phyloP scores from a whole-genome alignment of 2,888 invertebrate genomes.

The Aphodius sticticus region DNA sequence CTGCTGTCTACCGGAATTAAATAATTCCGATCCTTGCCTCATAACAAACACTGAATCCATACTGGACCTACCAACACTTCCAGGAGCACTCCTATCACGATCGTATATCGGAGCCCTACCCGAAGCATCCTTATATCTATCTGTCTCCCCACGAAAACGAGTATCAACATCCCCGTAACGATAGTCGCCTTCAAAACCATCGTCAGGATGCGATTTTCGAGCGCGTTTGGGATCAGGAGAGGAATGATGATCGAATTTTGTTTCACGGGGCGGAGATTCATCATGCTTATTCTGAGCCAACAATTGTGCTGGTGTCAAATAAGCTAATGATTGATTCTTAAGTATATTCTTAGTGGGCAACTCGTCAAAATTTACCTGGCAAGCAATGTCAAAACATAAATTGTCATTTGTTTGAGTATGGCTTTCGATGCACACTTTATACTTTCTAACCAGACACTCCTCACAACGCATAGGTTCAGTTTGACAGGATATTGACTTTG shows the following conservation, averaged over 20 bases:
- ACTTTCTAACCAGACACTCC: constrained; percentile 41
- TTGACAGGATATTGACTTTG: constrained; percentile 26
- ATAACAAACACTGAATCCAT: neutral
- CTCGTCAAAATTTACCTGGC: constrained; percentile 56
- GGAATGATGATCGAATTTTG: neutral
- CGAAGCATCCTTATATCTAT: neutral
- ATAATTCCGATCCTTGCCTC: neutral
- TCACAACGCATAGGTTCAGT: constrained; percentile 40
- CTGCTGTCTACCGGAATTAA: neutral
- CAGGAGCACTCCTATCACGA: neutral
- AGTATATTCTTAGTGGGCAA: constrained; percentile 45
- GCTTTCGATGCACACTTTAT: constrained; percentile 28
- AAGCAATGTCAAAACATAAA: constrained; percentile 49
- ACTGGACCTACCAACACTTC: neutral
- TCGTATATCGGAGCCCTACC: constrained; percentile 6
- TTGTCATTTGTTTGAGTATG: constrained; percentile 39
- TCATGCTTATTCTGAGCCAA: constrained; percentile 43
- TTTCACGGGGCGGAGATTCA: constrained; percentile 27
- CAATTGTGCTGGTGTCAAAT: constrained; percentile 57
- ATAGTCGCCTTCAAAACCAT: neutral
- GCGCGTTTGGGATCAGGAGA: constrained; percentile 25
- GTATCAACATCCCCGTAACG: constrained; percentile 21
- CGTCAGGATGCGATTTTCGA: constrained; percentile 8
- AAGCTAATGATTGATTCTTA: constrained; percentile 54
- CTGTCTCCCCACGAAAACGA: neutral